A percentile compares a stretch with the other conserved stretches of the same genome.
Evolutionary conservation across 2,113 vertebrate species (phyloP).

Genomic region (Crocuta crocuta): DNA sequence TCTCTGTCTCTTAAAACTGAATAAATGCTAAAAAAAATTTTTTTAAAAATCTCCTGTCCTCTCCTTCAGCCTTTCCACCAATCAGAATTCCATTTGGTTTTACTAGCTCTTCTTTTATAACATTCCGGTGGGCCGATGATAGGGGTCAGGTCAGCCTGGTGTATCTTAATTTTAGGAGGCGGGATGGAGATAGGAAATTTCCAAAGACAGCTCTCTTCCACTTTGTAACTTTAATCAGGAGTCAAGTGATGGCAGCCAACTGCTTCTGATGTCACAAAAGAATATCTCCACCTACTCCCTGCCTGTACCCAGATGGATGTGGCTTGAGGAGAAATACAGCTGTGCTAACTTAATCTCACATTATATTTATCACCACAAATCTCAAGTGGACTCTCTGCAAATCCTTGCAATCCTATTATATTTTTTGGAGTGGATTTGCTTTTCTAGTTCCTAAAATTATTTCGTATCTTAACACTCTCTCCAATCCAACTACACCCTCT

Average conservation of each 20-base stretch:
- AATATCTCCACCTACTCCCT: conserved; percentile 54
- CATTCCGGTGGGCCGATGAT: not conserved
- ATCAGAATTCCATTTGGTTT: conserved; percentile 37
- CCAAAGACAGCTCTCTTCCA: not conserved
- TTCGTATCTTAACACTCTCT: not conserved
- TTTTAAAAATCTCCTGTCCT: conserved; percentile 6
- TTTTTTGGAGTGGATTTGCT: conserved; percentile 23
- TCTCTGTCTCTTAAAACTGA: too few species aligned
- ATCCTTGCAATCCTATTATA: conserved; percentile 32
- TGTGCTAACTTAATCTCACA: conserved; percentile 44
- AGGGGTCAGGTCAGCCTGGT: not conserved
- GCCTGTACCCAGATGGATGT: conserved; percentile 20
- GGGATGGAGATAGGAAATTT: not conserved
- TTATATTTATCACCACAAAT: not conserved
- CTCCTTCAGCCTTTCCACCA: not conserved
- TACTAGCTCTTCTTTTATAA: not conserved
- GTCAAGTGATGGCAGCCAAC: not conserved
- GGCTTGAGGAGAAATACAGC: conserved; percentile 50
- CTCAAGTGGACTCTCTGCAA: not conserved
- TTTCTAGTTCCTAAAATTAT: conserved; percentile 23
- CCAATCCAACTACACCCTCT: not conserved
- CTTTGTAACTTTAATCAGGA: conserved; percentile 54
- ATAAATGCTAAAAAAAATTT: too few species aligned
- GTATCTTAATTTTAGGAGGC: not conserved
- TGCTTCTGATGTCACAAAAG: conserved; percentile 60